Base-by-base conservation (phyloP, 2,113 vertebrate species). In the Bos indicus region DNA sequence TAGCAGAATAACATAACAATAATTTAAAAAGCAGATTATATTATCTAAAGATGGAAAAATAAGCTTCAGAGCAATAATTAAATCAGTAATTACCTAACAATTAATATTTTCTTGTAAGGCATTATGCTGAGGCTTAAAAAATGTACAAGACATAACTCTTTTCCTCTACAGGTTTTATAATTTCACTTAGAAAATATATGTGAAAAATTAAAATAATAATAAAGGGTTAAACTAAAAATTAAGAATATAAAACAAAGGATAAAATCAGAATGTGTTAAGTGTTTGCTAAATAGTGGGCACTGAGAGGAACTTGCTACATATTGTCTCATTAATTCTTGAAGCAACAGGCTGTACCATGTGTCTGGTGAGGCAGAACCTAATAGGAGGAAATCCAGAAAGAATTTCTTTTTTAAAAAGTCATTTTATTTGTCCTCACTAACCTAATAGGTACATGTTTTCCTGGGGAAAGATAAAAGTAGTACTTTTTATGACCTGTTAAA, bases 21-120 rank as follows among this genome's bases (percentile, higher is more conserved):
- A 43, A 95, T 85, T 71, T 90, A 8, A 85, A 96, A 95, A 90
- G 28, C 28, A 97, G 19, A 57, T 91, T 97, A 43, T 64, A 52
- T 77, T 54, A 91, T 87, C 56, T 71, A 82, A 36, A 21, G 51
- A 91, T 92, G 51, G 14, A 59, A 95, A 96, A 97, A 89, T 83
- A 54, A 96, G 71, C 40, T 16, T 81, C 36, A 94, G 90, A 82
- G 36, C 91, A 94, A 90, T 90, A 90, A 95, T 86, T 90, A 57
- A 93, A 64, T 85, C 51, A 84, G 62, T 93, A 77, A 96, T 93
- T 51, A 95, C 3, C 74, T 78, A 89, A 36, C 40, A 96, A 94
- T 90, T 89, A 57, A 95, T 94, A 92, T 85, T 74, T 87, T 90
- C 71, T 56, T 93, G 1, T 80, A 80, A 43, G 14, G 40, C 40